Conservation (phyloP, 1,140 invertebrate species). For the Marisa cornuarietis region DNA sequence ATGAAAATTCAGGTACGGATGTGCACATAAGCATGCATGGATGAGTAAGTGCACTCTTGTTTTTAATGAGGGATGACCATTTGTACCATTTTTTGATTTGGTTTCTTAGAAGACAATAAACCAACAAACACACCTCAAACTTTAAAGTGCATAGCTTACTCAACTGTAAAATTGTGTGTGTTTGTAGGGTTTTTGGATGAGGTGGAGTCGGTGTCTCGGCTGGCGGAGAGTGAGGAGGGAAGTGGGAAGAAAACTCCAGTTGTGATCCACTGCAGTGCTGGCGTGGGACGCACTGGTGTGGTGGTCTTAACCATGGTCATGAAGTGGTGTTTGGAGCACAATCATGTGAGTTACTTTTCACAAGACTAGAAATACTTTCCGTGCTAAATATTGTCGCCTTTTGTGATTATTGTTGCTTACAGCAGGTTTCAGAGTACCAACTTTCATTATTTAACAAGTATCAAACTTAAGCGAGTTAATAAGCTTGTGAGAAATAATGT, state of each 20-base stretch:
- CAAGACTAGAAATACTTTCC: too few relatives aligned
- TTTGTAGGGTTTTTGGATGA: conserved; percentile 84
- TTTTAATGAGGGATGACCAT: too few relatives aligned
- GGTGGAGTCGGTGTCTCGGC: conserved; percentile 81
- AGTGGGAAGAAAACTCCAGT: conserved; percentile 84
- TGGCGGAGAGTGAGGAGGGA: conserved; percentile 70
- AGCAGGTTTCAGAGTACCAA: too few relatives aligned
- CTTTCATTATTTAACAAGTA: too few relatives aligned
- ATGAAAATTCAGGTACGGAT: too few relatives aligned
- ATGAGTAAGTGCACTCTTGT: too few relatives aligned
- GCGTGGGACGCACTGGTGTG: conserved; percentile 94
- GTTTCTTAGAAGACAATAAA: background rate
- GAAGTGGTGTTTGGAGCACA: conserved; percentile 86
- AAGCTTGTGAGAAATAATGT: too few relatives aligned
- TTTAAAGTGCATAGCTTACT: background rate
- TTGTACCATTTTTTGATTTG: background rate
- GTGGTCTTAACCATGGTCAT: conserved; percentile 93
- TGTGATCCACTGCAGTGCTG: conserved; percentile 94
- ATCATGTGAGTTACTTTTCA: conserved; percentile 73
- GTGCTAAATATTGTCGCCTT: too few relatives aligned
- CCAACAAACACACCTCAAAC: background rate
- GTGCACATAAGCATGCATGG: too few relatives aligned
- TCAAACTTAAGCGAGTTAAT: too few relatives aligned
- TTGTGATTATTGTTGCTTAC: too few relatives aligned
- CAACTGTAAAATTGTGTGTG: conserved; percentile 13